Evolutionary conservation across 2,113 vertebrate species (phyloP), one percentile per base, ranked within the genome.

Genomic region (Chiloscyllium plagiosum): DNA sequence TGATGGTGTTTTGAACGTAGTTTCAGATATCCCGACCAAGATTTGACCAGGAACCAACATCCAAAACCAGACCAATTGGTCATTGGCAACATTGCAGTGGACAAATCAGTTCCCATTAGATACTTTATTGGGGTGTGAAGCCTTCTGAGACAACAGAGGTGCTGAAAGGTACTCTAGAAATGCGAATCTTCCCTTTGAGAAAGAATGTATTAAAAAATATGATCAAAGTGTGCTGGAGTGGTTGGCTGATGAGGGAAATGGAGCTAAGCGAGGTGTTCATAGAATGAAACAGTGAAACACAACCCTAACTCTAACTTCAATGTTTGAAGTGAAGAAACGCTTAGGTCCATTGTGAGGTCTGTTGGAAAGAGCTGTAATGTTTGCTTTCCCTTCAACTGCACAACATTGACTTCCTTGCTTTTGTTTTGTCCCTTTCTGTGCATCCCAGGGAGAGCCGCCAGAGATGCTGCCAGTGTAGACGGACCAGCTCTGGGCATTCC

Each of bases 401-500:
- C 1, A 2, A 0, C 3, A 47, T 95, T 96, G 83, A 87, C n/a
- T 65, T 92, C n/a, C 93, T 87, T 22, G 76, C 96, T 95, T 76
- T 66, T 0, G 56, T 76, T 24, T 95, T 22, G 29, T 52, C 17
- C 1, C 19, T 96, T 56, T 95, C 94, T 90, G 0, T 96, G 96
- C 95, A 95, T 97, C 96, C 24, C 97, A 98, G 98, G 87, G 96
- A 96, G 96, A 87, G 70, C 76, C 68, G 96, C 96, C 97, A 96
- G 97, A 96, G 97, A 98, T 98, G 98, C 97, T 96, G 96, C 96
- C 96, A 95, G 96, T 97, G 72, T 98, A 98, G 98, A 97, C 93
- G 96, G 93, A 68, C 95, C 96, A 95, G 87, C 15, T 96, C 89
- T 61, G 56, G 96, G 96, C 96, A 97, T 97, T 96, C 96, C 97